phyloP scores from a whole-genome alignment of 2,888 invertebrate genomes.

The Ochropleura leucogaster region DNA sequence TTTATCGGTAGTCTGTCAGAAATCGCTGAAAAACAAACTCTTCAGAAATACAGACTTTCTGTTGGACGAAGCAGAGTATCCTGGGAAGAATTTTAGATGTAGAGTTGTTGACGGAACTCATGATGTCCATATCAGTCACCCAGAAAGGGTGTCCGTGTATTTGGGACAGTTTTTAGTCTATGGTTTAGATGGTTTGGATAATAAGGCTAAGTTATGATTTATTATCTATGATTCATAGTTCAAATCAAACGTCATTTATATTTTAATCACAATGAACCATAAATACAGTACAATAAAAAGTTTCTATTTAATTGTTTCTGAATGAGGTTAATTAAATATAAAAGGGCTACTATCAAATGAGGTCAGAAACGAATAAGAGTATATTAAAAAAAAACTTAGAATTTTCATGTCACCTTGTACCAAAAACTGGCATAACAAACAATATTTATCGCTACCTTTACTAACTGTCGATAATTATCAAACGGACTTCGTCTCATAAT shows the following conservation, averaged over 20 bases:
- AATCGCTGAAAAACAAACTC: constrained; percentile 66
- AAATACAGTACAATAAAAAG: too few relatives aligned
- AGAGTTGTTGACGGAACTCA: constrained; percentile 88
- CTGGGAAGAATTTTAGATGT: constrained; percentile 72
- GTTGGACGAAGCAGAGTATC: constrained; percentile 74
- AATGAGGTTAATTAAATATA: too few relatives aligned
- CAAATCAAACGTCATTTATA: not conserved
- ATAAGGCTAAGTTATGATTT: constrained; percentile 76
- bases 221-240: constrained; percentile 7
- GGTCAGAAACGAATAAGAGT: too few relatives aligned
- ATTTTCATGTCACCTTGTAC: too few relatives aligned
- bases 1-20: constrained; percentile 71
- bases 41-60: constrained; percentile 74
- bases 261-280: not conserved
- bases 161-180: constrained; percentile 81
- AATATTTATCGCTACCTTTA: too few relatives aligned
- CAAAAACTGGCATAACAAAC: too few relatives aligned
- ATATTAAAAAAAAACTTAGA: too few relatives aligned
- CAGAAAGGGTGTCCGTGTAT: constrained; percentile 86
- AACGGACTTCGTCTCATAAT: too few relatives aligned
- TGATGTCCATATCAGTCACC: constrained; percentile 90
- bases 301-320: too few relatives aligned
- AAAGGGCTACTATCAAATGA: too few relatives aligned
- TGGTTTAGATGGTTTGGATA: constrained; percentile 74
- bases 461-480: too few relatives aligned